Percentiles rank a stretch among this genome's conserved stretches.
Evolutionary conservation across 2,113 vertebrate species (phyloP).

Genomic region (Toxotes jaculatrix): DNA sequence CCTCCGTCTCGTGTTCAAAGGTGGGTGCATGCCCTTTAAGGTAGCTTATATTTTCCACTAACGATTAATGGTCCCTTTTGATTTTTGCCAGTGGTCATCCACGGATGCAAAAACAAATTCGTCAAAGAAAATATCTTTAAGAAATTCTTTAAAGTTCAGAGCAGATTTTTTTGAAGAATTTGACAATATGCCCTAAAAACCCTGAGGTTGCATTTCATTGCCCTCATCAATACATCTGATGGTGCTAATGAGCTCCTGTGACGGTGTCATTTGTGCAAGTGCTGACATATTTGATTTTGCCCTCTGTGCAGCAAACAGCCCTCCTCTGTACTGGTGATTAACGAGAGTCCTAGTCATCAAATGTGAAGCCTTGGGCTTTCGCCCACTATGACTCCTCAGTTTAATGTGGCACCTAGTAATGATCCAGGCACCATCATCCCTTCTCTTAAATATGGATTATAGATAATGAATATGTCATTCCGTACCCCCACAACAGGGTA

Average conservation of each 20-base stretch:
- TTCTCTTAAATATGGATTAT: slow-evolving; percentile 37
- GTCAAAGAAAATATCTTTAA: slow-evolving; percentile 7
- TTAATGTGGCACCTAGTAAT: slow-evolving; percentile 56
- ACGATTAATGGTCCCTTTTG: neutral
- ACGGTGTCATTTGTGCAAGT: slow-evolving; percentile 61
- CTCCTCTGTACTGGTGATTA: slow-evolving; percentile 52
- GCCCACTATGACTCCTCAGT: slow-evolving; percentile 22
- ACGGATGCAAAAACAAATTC: slow-evolving; percentile 12
- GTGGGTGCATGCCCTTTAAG: slow-evolving; percentile 79
- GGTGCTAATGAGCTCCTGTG: slow-evolving; percentile 63
- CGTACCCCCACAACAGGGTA: neutral
- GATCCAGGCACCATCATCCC: slow-evolving; percentile 21
- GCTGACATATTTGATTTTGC: slow-evolving; percentile 61
- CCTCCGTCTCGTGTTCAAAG: slow-evolving; percentile 95
- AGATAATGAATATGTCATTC: slow-evolving; percentile 4
- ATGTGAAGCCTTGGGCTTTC: slow-evolving; percentile 37
- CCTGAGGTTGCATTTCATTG: slow-evolving; percentile 50
- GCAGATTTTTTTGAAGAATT: slow-evolving; percentile 30
- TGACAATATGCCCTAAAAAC: neutral
- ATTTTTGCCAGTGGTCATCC: neutral
- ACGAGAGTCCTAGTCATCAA: slow-evolving; percentile 43
- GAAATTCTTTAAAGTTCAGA: slow-evolving; percentile 14
- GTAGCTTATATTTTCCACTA: neutral
- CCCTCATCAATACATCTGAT: slow-evolving; percentile 55
- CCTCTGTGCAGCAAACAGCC: slow-evolving; percentile 49